Base-by-base conservation (phyloP, 2,113 vertebrate genomes). In the Oreotragus oreotragus region DNA sequence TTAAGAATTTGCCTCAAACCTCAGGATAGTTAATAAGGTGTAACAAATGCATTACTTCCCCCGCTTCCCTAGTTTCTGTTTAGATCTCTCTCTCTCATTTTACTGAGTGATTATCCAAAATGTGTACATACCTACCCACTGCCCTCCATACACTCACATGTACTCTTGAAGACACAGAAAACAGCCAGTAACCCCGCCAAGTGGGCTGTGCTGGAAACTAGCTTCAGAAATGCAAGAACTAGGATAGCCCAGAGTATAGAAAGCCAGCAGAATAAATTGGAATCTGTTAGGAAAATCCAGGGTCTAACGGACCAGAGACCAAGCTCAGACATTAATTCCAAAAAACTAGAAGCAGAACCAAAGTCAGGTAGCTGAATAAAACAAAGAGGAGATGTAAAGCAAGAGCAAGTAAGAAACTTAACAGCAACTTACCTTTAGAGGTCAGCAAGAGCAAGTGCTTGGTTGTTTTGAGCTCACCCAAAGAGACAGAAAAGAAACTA, bases 1-100 rank as follows among this genome's bases (percentile, higher is more conserved):
- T 86, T 92, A 96, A 94, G 85, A 94, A 95, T 97, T 91, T 97
- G 96, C 23, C 60, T 98, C 80, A 92, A 84, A 58, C 49, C 86
- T 96, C 70, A 84, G 70, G 49, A 62, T 92, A 57, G 84, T 93
- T 84, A 84, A 96, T 70, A 80, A 90, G 64, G 36, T 94, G 21
- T 43, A 95, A 64, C 28, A 86, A 95, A 73, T 79, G 19, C 11
- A 47, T 84, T 45, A 49, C 45, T 88, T 93, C 80, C 51, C 57
- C 53, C 4, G 21, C 16, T 80, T 27, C 15, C 10, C 23, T 89
- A 76, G 39, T 62, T 93, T 80, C 14, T 73, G 9, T 62, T 91
- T 86, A 96, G 49, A 47, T n/a, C 17, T 28, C 25, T 79, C 23
- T 39, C n/a, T 83, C 36, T 76, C n/a, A 62, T 80, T 84, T 47